Evolutionary conservation across 1,140 invertebrate genomes (phyloP).

Genomic region (Drosophila teissieri): DNA sequence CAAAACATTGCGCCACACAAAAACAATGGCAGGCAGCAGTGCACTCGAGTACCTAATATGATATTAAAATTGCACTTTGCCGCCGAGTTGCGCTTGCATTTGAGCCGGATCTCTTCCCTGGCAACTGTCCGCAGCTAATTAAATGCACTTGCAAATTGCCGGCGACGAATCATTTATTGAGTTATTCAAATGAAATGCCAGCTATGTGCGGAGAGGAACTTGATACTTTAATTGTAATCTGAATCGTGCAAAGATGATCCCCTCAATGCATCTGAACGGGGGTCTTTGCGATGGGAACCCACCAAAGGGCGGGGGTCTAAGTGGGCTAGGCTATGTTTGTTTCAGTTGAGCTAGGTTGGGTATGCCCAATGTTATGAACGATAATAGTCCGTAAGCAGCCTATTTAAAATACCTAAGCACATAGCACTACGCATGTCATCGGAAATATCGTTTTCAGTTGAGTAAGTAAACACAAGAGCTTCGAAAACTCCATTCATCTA

Average conservation of each 20-base stretch:
- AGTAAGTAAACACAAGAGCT: no score
- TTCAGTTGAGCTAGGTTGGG: constrained; percentile 40
- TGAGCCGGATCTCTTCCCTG: constrained; percentile 65
- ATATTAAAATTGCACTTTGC: constrained; percentile 68
- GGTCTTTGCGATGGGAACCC: constrained; percentile 8
- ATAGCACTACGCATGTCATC: not conserved
- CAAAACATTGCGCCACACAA: constrained; percentile 42
- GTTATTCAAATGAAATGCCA: constrained; percentile 79
- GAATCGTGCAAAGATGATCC: constrained; percentile 48
- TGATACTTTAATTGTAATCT: constrained; percentile 64
- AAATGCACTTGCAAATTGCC: constrained; percentile 63
- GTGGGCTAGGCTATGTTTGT: constrained; percentile 23
- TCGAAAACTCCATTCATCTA: not conserved
- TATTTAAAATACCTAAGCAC: not conserved
- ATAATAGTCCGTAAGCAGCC: not conserved
- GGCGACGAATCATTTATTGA: constrained; percentile 68
- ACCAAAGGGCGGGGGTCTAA: constrained; percentile 16
- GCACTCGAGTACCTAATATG: constrained; percentile 59
- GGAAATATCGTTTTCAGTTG: no score
- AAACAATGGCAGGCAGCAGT: constrained; percentile 62
- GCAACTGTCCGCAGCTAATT: constrained; percentile 50
- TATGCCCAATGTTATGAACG: constrained; percentile 6
- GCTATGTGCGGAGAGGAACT: constrained; percentile 67
- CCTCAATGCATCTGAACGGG: constrained; percentile 4
- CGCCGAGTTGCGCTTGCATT: constrained; percentile 33